Evolutionary conservation across 2,888 invertebrate species (phyloP), one percentile per base, ranked within the genome.

Genomic region (Tinea pellionella): DNA sequence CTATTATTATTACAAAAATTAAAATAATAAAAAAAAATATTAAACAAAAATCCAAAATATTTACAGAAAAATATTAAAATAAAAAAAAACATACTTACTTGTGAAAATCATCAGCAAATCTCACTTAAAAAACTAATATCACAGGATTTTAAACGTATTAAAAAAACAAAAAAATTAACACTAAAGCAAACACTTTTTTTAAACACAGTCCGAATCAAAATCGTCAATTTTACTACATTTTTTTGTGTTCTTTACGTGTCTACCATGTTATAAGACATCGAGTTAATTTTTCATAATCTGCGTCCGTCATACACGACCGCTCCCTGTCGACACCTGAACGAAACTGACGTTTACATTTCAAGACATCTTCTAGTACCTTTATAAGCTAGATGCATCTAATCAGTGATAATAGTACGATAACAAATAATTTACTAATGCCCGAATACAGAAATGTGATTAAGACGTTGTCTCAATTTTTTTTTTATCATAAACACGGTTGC

Each of bases 41-140:
- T 56, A 30, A 15, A 6, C 12, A 59, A 59, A 59, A 59, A 51
- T 18, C n/a, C 6, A 18, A 51, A 9, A 51, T 6, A 15, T 16
- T 7, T n/a, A 19, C 6, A 32, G 12, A 11, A 2, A 53, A 60
- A 18, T 53, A 59, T 18, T 15, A 37, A 11, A 55, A 43, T 16
- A 24, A n/a, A 60, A 63, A 64, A 61, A 63, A n/a, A 63, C 64
- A 70, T 73, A 86, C 86, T 86, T 62, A 86, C 86, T 82, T 84
- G 75, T 71, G 61, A 65, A 59, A 56, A 15, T 32, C 4, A 9
- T 2, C 18, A 13, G 18, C 41, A 18, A 29, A 1, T 41, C 19
- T 57, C 68, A 67, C 77, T 79, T 79, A 80, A 66, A 67, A 66
- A 16, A 70, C 77, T 84, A 85, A 78, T 86, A 86, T 86, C 86